Evolutionary conservation across 2,888 invertebrate genomes (phyloP), one percentile per base, ranked within the genome.

Genomic region (Dusona sp.): DNA sequence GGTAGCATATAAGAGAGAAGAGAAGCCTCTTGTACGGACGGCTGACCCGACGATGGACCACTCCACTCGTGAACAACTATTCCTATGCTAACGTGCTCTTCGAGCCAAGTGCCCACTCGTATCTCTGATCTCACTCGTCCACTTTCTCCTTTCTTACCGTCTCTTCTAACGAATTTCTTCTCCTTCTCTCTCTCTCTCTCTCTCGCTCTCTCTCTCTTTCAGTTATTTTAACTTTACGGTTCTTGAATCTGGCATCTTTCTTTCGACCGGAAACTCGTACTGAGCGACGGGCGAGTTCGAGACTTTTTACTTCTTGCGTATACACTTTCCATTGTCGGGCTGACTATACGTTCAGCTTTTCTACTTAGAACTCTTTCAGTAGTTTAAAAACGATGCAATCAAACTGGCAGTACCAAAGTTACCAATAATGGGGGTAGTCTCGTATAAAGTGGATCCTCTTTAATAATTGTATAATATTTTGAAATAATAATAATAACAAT

Each of bases 21-120:
- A 54, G 54, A 70, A 81, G 77, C 73, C 79, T 84, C 83, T 88
- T 86, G 82, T 82, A 84, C 82, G 77, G 92, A 92, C 91, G 93
- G 92, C 92, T 92, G 92, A 93, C 92, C 92, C 91, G 90, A 93
- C 93, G 92, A 93, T 92, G 91, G 92, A 91, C 92, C 91, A 92
- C 93, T 93, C 90, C 90, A 91, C 91, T 91, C 88, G 90, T 91
- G 89, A 85, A 88, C 89, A 90, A 91, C 93, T 92, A 93, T 93
- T 93, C 90, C 93, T 92, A 93, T 93, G 92, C 93, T 93, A 93
- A 93, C 93, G 91, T 91, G 88, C 90, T 91, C 90, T 79, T 13
- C 90, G 89, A 90, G 90, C 91, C 92, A 91, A 93, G 91, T 91
- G 90, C 91, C 91, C 90, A 89, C 90, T 88, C 88, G 82, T 88